Evolutionary conservation across 2,888 invertebrate species (phyloP).

Genomic region (Andrena marginata): DNA sequence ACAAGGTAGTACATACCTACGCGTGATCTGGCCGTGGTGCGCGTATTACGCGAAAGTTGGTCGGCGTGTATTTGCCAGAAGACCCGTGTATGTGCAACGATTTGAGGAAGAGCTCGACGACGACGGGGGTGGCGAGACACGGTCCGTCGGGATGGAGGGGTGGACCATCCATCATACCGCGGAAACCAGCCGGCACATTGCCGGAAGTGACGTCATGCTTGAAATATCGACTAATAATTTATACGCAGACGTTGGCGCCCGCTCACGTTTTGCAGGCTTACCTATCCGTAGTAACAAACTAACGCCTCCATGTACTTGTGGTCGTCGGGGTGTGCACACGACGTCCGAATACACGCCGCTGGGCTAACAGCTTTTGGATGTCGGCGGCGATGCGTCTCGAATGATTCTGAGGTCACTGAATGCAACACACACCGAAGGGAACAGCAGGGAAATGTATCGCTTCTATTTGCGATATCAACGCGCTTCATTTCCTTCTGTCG

Average conservation of each 20-base stretch:
- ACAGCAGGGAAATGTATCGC: too few relatives aligned
- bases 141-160: slow-evolving; percentile 62
- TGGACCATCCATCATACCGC: slow-evolving; percentile 81
- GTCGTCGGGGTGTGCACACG: slow-evolving; percentile 31
- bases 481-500: too few relatives aligned
- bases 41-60: slow-evolving; percentile 42
- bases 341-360: slow-evolving; percentile 22
- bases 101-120: slow-evolving; percentile 74
- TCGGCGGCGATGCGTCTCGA: not conserved
- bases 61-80: slow-evolving; percentile 33
- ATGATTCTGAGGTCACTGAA: not conserved
- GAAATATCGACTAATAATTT: slow-evolving; percentile 85
- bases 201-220: slow-evolving; percentile 84
- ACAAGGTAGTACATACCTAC: not conserved
- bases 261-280: slow-evolving; percentile 74
- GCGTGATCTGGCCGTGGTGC: slow-evolving; percentile 1
- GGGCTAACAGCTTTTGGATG: not conserved
- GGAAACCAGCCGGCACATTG: slow-evolving; percentile 84
- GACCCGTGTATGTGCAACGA: slow-evolving; percentile 66
- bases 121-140: slow-evolving; percentile 62
- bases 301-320: slow-evolving; percentile 65
- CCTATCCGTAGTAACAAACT: slow-evolving; percentile 76
- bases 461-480: too few relatives aligned
- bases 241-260: slow-evolving; percentile 82
- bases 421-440: not conserved